Evolutionary conservation across 2,113 vertebrate genomes (phyloP), one percentile per base, ranked within the genome.

Genomic region (Poecilia latipinna): DNA sequence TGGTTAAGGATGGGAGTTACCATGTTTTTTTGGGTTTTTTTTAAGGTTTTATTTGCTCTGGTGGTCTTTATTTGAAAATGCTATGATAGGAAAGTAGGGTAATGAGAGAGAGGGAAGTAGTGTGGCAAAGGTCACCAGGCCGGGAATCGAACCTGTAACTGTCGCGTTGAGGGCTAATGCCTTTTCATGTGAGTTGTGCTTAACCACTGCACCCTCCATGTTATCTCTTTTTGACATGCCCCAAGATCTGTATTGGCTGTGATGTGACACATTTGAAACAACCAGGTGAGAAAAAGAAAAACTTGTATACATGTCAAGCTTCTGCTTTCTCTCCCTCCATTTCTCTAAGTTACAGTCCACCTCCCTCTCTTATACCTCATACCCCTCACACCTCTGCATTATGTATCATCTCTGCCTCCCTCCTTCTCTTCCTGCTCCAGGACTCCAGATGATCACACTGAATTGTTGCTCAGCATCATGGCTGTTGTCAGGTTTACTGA

Each of bases 1-100:
- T 6, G 48, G 74, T 82, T 82, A 80, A 72, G 78, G 82, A 87
- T 82, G 88, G 68, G 79, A 88, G 82, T 82, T 3, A 42, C 67
- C 63, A 32, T 78, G 48, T 79, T 82, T 66, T 72, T 74, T 10
- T 10, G 26, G 28, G 28, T 35, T 10, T 10, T 11, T 37, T 37
- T 37, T 37, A 11, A 37, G 35, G 35, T 37, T 37, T 12, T 37
- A 2, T 37, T 37, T 0, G 35, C 35, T 37, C 10, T 3, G 11
- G 35, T 11, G 35, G 35, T 37, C 35, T 37, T 37, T 37, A 37
- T 37, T 37, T 37, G 35, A 37, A 37, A 37, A 10, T 11, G 35
- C 35, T 37, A 11, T 8, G 10, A 37, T 10, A 37, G 10, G 10
- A 37, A 37, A 37, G 35, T 11, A 37, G 11, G 35, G 35, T 11